Evolutionary conservation across 1,140 invertebrate species (phyloP), one percentile per base, ranked within the genome.

Genomic region (Zaprionus ornatus): DNA sequence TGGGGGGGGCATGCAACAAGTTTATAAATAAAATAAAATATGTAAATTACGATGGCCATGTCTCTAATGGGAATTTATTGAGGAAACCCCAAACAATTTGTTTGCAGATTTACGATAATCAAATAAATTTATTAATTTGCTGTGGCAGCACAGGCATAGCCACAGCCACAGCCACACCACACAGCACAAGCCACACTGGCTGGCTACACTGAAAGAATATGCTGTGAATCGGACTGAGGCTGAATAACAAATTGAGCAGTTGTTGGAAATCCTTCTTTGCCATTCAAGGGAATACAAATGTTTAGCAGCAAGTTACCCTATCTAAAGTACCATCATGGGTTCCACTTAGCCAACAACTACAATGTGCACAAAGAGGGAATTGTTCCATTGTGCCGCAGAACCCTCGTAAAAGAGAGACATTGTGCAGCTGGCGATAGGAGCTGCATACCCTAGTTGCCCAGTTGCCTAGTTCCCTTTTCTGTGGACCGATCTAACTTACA

Each of bases 1-100:
- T 32, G 55, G 61, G 29, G 55, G 61, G 29, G 19, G 21, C 21
- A 27, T 23, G 77, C 82, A 84, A 85, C 81, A 84, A 84, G 81
- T 85, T 77, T 70, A 68, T 72, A 80, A 77, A 74, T 61, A 56
- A 60, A 19, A 63, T 21, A 59, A 57, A 65, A 55, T 52, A 75
- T 75, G 66, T 59, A 66, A 82, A 82, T 65, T 72, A 66, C 32
- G 61, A 29, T 10, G 40, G 7, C 6, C 9, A 45, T 45, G 40
- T 7, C 6, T 3, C 40, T 66, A 82, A 82, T 75, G 65, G 55
- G 74, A 82, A 75, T 79, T 64, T 79, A 82, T 69, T 66, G 69
- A 10, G 25, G 13, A 50, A 63, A 29, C 27, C 61, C 54, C 27
- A 52, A 69, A 79, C 40, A 45, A 45, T 45, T 45, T 45, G 17